phyloP scores from a whole-genome alignment of 2,888 invertebrate genomes.

The Troglohyphantes excavatus region DNA sequence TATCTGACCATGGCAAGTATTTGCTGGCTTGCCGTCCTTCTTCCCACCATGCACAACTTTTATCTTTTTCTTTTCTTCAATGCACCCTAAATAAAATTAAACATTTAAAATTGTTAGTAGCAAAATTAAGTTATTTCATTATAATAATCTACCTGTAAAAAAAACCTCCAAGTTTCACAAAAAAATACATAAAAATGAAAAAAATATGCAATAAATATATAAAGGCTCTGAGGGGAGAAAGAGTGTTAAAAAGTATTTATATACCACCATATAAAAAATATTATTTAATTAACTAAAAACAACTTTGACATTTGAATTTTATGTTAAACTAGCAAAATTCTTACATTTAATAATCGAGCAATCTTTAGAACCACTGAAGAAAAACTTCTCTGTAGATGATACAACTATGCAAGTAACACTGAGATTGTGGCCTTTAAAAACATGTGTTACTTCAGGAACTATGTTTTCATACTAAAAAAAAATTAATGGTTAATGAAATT shows the following conservation, averaged over 20 bases:
- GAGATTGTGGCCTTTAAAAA: constrained; percentile 89
- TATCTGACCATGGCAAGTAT: constrained; percentile 84
- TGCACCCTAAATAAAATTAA: constrained; percentile 81
- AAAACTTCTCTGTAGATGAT: constrained; percentile 87
- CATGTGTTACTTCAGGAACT: constrained; percentile 81
- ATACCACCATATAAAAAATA: no score
- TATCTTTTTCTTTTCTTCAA: constrained; percentile 82
- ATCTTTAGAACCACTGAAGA: constrained; percentile 94
- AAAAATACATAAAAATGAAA: no score
- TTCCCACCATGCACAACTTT: constrained; percentile 82
- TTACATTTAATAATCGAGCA: constrained; percentile 92
- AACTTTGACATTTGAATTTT: no score
- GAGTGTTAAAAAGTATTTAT: no score
- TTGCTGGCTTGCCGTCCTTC: constrained; percentile 81
- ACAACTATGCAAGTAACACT: constrained; percentile 91
- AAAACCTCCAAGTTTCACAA: no score
- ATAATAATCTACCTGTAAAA: no score
- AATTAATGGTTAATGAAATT: no score
- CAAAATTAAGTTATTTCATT: no score
- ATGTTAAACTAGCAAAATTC: constrained; percentile 69
- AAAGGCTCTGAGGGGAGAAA: no score
- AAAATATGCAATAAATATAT: no score
- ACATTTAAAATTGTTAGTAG: neutral
- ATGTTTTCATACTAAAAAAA: constrained; percentile 80
- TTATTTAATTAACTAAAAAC: no score